Evolutionary conservation across 2,113 vertebrate genomes (phyloP), one percentile per base, ranked within the genome.

Genomic region (Pseudorectes ferrugineus): DNA sequence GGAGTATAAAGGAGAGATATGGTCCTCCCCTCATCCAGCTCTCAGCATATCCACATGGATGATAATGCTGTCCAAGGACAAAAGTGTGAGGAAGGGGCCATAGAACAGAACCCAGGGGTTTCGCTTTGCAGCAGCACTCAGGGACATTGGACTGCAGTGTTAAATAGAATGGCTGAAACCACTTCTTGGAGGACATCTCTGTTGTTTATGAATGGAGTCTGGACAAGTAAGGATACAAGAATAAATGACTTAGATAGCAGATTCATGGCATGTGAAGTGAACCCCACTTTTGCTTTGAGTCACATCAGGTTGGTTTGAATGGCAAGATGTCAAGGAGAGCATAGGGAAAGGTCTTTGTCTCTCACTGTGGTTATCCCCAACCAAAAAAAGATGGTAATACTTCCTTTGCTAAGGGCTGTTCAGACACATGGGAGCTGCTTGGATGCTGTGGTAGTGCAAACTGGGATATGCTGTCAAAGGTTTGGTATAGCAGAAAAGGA

Each of bases 401-500:
- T 65, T 89, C 24, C 38, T 68, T 62, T 66, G 26, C 33, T 79
- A 49, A 75, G 20, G 14, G 46, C 54, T 76, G 22, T 63, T 94
- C 54, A 83, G 67, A 80, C 71, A 73, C 38, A 40, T 29, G 63
- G 55, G 35, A 89, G 22, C 33, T 88, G 35, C 54, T 79, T 89
- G 73, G 17, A 54, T 58, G 49, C 49, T 62, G 18, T 78, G 54
- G 42, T 49, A 79, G 22, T 66, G 58, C 87, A 59, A 88, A 61
- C 24, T 42, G 23, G 73, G 36, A 42, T 54, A 31, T 66, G 54
- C 42, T 62, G 66, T 89, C 35, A 73, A 35, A 70, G 40, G 31
- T 91, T 85, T 89, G 74, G 63, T 85, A 35, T 33, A 88, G 42
- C 49, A 89, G 78, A 70, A 86, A 88, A 89, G 19, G 20, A 52